Base-by-base conservation (phyloP, 1,140 invertebrate genomes). In the Megalonaias nervosa region DNA sequence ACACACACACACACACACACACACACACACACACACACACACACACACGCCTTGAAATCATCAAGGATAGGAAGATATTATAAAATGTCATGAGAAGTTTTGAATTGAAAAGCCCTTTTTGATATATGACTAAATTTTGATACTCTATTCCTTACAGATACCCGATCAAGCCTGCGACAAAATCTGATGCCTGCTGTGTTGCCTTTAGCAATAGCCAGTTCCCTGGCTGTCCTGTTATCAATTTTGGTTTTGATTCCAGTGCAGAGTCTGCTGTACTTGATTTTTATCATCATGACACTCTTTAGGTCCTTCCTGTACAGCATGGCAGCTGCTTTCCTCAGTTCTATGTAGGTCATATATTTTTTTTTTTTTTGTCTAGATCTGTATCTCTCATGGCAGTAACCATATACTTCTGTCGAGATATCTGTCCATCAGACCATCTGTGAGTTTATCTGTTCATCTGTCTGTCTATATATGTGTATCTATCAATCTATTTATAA, bases 241-340 rank as follows among this genome's bases (percentile, higher is more conserved):
- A 57, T 76, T 1, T 61, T 86, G 48, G 74, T 83, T 12, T 68
- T 86, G 17, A 74, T 81, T 31, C 81, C 81, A 14, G 56, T 59
- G 1, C 59, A 38, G 38, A n/a, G 64, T 1, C 23, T 83, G 15
- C 67, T 85, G 16, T 85, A 82, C 62, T 26, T 82, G 0, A 77
- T 67, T 17, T 86, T 84, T 65, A 79, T 86, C 58, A 61, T 75
- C 16, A 77, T 85, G 68, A 79, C 81, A 16, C 31, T 86, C 57
- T 86, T 80, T 67, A 72, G 85, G 23, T 86, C 85, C 55, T 86
- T 86, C 79, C 69, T 86, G 15, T 86, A 83, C 74, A 81, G 80
- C 58, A 72, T 85, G 59, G 83, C 69, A n/a, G 85, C 85, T 59
- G 80, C 80, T 31, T 81, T 82, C 58, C 75, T 86, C 15, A 76